Base-by-base conservation (phyloP, 1,140 invertebrate species). In the Dendroctonus valens region DNA sequence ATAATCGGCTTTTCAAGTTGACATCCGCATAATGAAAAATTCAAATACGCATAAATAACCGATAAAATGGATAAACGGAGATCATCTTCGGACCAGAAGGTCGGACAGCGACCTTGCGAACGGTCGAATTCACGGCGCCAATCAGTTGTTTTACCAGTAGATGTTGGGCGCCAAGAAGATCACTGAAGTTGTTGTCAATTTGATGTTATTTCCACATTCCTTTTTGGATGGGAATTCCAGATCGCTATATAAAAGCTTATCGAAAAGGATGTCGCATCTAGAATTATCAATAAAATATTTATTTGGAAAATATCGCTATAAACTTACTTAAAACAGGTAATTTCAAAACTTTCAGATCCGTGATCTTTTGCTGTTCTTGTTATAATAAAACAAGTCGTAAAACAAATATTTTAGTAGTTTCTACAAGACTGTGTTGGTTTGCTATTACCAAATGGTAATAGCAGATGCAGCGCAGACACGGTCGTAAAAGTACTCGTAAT, bases 21-120 rank as follows among this genome's bases (percentile, higher is more conserved):
- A 26, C 26, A 46, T 46, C 42, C 42, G 42, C n/a, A 46, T 2
- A 46, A 12, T 46, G 42, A 46, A 46, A 46, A 46, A 46, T 46
- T 46, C n/a, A 46, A 12, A 12, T 12, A 9, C 42, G 42, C 42
- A 46, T 46, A 46, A 46, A 46, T 46, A 46, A 46, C 8, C 42
- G n/a, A 46, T 46, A 46, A 46, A 46, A 9, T 46, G 42, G n/a
- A 46, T 26, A 26, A 26, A 26, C 26, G 26, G 42, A 46, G 42
- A 46, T 46, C 42, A 46, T 46, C 42, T 46, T 46, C 42, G 42
- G 8, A 46, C 8, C 42, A 12, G 42, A 46, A 46, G 42, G 42
- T 46, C 42, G 42, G 42, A 46, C 42, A 46, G 42, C 42, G 42
- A 46, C 42, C 42, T 46, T 46, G 42, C 42, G 42, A 12, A 46